Base-by-base conservation (phyloP, 1,140 invertebrate genomes). In the Dolichoris vasculosae region DNA sequence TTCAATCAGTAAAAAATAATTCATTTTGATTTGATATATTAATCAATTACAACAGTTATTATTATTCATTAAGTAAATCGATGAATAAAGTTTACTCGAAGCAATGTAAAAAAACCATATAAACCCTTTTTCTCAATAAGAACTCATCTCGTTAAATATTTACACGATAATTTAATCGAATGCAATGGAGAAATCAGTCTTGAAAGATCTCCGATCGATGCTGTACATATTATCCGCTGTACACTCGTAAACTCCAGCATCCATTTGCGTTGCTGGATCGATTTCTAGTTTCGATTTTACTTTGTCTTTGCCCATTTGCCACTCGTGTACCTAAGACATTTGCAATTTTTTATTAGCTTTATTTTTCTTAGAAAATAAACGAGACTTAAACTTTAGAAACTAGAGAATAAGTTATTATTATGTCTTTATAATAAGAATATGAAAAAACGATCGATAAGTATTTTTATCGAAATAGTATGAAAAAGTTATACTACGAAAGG, bases 231-330 rank as follows among this genome's bases (percentile, higher is more conserved):
- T 98, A 91, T 98, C 97, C 0, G 97, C 97, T 0, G 96, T 97
- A 88, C 97, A 98, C 91, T 98, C 97, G 90, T 98, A 98, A 2
- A 98, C 95, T 13, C 97, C 97, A 20, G 97, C 97, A 91, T 98
- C 97, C 96, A 97, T 97, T 93, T 98, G 97, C 6, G 97, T 97
- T 0, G 97, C 97, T 15, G 97, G 97, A 92, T 98, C 97, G 78
- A 98, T 98, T 93, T 98, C 97, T 86, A 98, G 94, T 94, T 98
- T 98, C 11, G 97, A 97, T 92, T 98, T 98, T 9, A 98, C 96
- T 87, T 95, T 96, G 89, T 97, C 96, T 8, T 95, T 94, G n/a
- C 95, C 96, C 55, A 96, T 95, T 86, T 95, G 94, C 97, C 97
- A 98, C 91, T 98, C 97, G 90, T 98, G 97, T 46, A 98, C 96